These are phyloP conservation scores for Kryptolebias marmoratus DNA, from an alignment of 2,113 vertebrate genomes.

Conservation along the genomic window DNA sequence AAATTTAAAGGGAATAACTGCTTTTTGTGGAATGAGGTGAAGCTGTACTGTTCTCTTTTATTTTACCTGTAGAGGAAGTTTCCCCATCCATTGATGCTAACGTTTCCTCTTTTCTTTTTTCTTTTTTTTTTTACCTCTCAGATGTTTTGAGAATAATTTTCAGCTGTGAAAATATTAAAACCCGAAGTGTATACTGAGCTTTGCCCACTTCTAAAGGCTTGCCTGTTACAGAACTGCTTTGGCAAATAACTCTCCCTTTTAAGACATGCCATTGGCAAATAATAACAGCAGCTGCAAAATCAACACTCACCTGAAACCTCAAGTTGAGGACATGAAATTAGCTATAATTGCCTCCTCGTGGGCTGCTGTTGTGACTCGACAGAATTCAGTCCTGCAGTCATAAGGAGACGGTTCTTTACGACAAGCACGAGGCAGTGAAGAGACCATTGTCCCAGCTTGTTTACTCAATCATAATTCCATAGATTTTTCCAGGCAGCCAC, in stretches of 20 bases:
- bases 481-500: slow-evolving; percentile 28
- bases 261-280: slow-evolving; percentile 27
- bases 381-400: slow-evolving; percentile 50
- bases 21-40: no score
- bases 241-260: slow-evolving; percentile 23
- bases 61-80: no score
- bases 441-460: slow-evolving; percentile 45
- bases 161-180: not conserved
- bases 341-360: not conserved
- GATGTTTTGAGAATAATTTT: not conserved
- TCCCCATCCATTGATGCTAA: no score
- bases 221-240: slow-evolving; percentile 13
- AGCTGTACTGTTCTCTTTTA: no score
- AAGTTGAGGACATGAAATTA: not conserved
- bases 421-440: slow-evolving; percentile 50
- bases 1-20: no score
- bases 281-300: slow-evolving; percentile 4
- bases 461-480: slow-evolving; percentile 34
- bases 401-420: slow-evolving; percentile 43
- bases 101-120: no score
- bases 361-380: not conserved
- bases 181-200: slow-evolving; percentile 10
- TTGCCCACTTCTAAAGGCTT: not conserved
- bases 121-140: no score
- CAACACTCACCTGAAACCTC: slow-evolving; percentile 6